Evolutionary conservation across 2,797 vertebrate species (phyloP).

Genomic region (Botia almorhae): DNA sequence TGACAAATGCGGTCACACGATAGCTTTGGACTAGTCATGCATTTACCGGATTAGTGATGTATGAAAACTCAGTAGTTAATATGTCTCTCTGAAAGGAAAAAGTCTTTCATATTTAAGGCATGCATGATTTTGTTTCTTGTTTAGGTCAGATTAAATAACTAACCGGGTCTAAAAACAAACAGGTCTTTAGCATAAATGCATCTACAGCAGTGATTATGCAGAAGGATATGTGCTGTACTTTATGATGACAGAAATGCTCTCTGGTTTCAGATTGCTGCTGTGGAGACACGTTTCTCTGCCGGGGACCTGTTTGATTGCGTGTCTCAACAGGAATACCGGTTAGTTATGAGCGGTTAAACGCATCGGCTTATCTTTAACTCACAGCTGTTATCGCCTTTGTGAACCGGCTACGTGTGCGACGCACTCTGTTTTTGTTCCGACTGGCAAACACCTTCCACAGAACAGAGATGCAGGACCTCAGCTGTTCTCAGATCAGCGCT

Average conservation of each 20-base stretch:
- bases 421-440: background rate
- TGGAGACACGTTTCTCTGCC: constrained; percentile 74
- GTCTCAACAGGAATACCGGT: constrained; percentile 80
- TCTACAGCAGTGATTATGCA: background rate
- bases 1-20: background rate
- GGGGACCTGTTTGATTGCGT: constrained; percentile 81
- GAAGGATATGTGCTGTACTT: background rate
- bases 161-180: background rate
- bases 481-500: constrained; percentile 24
- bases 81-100: background rate
- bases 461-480: background rate
- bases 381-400: constrained; percentile 1
- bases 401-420: constrained; percentile 5
- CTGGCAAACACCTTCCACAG: background rate
- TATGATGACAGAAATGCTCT: background rate
- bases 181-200: background rate
- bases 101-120: background rate
- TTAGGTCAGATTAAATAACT: background rate
- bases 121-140: background rate
- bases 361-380: constrained; percentile 11
- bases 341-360: constrained; percentile 54
- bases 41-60: background rate
- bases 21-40: background rate
- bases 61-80: background rate
- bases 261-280: constrained; percentile 72